Percentiles rank a stretch among this genome's conserved stretches.
Evolutionary conservation across 2,113 vertebrate species (phyloP).

Genomic region (Corapipo altera): DNA sequence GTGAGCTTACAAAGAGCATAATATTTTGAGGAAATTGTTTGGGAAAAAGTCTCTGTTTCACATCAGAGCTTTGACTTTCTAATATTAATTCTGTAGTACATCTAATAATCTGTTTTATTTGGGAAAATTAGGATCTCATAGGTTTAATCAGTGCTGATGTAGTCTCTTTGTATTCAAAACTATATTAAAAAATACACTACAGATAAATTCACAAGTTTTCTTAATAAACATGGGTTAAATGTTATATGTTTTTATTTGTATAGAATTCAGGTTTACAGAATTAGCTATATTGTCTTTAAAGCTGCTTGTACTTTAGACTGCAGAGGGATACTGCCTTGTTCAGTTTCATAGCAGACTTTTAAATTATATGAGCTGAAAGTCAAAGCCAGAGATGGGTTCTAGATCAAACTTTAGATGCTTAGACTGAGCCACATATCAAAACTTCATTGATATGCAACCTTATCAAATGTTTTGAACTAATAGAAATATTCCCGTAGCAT

Average conservation of each 20-base stretch:
- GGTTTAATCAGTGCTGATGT: background rate
- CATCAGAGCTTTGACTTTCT: background rate
- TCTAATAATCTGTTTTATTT: background rate
- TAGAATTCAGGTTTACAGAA: background rate
- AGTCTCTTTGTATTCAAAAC: background rate
- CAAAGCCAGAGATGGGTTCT: background rate
- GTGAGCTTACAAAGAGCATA: constrained; percentile 63
- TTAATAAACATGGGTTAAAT: background rate
- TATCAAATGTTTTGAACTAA: background rate
- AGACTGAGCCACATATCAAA: background rate
- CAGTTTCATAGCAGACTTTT: background rate
- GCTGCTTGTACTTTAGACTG: background rate
- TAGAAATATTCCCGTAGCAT: background rate
- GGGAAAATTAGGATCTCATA: background rate
- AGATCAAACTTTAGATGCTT: background rate
- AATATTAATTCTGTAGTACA: background rate
- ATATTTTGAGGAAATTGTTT: background rate
- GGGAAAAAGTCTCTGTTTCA: background rate
- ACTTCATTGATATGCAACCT: background rate
- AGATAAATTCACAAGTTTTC: background rate
- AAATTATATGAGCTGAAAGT: background rate
- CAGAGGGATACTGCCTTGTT: background rate
- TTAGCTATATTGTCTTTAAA: background rate
- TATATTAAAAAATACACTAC: background rate
- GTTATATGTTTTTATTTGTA: background rate